Evolutionary conservation across 2,113 vertebrate genomes (phyloP).

Genomic region (Gulo gulo): DNA sequence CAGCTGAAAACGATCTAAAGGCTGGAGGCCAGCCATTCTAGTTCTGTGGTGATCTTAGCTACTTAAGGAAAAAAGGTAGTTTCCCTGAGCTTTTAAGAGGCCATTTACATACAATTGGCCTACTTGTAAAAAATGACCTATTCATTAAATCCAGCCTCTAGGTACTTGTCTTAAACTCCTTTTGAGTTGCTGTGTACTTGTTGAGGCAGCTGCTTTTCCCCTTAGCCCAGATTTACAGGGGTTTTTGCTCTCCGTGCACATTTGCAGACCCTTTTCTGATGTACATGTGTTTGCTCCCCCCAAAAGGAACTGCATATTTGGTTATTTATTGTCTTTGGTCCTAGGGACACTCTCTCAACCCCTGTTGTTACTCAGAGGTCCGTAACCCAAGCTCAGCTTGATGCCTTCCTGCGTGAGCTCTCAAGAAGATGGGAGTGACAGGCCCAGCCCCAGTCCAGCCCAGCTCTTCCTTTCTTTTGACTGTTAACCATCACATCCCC

Average conservation of each 20-base stretch:
- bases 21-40: background rate
- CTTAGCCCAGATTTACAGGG: background rate
- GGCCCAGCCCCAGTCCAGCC: background rate
- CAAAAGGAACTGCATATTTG: background rate
- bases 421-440: background rate
- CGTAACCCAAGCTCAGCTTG: background rate
- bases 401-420: background rate
- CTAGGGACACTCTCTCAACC: background rate
- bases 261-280: background rate
- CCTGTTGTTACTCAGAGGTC: background rate
- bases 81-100: background rate
- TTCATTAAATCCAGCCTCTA: slow-evolving; percentile 6
- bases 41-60: background rate
- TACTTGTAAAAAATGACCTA: background rate
- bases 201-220: background rate
- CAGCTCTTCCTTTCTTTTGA: background rate
- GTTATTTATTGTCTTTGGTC: background rate
- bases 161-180: slow-evolving; percentile 2
- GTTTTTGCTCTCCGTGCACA: background rate
- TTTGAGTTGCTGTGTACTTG: background rate
- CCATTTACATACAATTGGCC: background rate
- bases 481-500: background rate
- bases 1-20: background rate
- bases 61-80: background rate
- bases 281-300: background rate